Evolutionary conservation across 2,797 vertebrate genomes (phyloP), one percentile per base, ranked within the genome.

Genomic region (Darevskia nairensis): DNA sequence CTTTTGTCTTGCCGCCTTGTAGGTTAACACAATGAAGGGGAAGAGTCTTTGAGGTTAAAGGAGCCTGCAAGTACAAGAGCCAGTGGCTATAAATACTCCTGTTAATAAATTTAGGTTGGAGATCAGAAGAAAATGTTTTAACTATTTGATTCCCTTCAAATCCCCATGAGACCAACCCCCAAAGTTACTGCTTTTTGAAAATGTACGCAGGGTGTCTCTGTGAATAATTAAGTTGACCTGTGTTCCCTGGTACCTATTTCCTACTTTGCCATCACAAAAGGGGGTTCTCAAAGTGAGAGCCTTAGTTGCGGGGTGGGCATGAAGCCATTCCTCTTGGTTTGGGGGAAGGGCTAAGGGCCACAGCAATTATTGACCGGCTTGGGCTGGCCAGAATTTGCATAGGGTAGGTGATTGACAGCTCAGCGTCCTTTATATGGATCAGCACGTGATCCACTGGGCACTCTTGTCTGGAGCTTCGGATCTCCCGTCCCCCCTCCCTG

Each of bases 1-100:
- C 76, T 79, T 86, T 86, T 79, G 76, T 79, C 23, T 55, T 69
- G 23, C 76, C n/a, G 25, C 61, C 27, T 50, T 77, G 41, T 86
- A 39, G 76, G 85, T 50, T 77, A 44, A 77, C 84, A 46, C 39
- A 85, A 77, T 23, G 61, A 77, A 66, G 23, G 41, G 23, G 17
- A 21, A n/a, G 29, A 86, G 59, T 50, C 23, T 21, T 27, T 78
- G 41, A 86, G 85, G 61, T 86, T 86, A 86, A 79, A 69, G 76
- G n/a, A 50, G 4, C 21, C 13, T 27, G 13, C n/a, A 15, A 66
- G 27, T 76, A 46, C 82, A 75, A 59, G 61, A 64, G 50, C 59
- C 41, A 35, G 64, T 32, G 64, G 41, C 61, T 69, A 78, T 68
- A 69, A 79, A 69, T 79, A 71, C 41, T 32, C 3, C 61, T 13